Evolutionary conservation across 2,113 vertebrate species (phyloP).

Genomic region (Mustelus asterias): DNA sequence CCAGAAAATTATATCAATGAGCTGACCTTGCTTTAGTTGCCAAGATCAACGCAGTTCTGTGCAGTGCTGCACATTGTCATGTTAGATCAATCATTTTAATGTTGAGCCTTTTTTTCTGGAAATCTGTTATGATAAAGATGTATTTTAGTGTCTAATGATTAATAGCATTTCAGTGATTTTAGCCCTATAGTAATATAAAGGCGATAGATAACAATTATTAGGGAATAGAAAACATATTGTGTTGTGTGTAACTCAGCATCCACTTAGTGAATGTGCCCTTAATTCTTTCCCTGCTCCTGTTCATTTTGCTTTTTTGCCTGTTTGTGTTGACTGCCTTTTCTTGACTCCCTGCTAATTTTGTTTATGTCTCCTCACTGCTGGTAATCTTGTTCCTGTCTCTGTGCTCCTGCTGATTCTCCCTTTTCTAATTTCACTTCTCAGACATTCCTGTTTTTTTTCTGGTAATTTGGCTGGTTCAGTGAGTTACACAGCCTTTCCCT

Average conservation of each 20-base stretch:
- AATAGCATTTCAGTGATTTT: not conserved
- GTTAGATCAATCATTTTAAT: not conserved
- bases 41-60: not conserved
- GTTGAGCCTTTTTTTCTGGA: not conserved
- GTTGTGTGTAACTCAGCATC: not conserved
- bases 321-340: not conserved
- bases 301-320: not conserved
- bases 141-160: not conserved
- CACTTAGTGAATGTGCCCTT: not conserved
- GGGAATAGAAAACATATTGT: not conserved
- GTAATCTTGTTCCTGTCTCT: not conserved
- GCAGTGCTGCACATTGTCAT: not conserved
- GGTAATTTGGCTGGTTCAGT: not conserved
- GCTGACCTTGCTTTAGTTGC: not conserved
- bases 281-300: not conserved
- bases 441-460: not conserved
- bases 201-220: not conserved
- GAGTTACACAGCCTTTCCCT: not conserved
- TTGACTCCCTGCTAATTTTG: slow-evolving; percentile 28
- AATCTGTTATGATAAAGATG: not conserved
- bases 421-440: not conserved
- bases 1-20: not conserved
- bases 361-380: slow-evolving; percentile 4
- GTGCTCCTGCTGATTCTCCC: not conserved
- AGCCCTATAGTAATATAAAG: not conserved